These are phyloP conservation scores for Hydropsyche tenuis DNA, from an alignment of 1,140 invertebrate genomes.

Conservation along the genomic window DNA sequence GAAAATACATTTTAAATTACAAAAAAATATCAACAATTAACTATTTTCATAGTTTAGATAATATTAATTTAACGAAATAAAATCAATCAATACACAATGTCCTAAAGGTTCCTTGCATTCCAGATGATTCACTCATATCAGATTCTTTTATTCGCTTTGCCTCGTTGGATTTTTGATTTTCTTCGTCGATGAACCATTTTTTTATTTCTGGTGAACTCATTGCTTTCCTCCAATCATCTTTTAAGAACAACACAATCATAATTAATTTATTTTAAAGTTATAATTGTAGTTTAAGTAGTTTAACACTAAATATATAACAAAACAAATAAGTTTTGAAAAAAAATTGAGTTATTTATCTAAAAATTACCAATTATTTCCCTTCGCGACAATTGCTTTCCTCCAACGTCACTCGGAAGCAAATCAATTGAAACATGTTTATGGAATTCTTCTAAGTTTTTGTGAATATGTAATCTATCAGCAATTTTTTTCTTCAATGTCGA, in stretches of 20 bases:
- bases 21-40: no score
- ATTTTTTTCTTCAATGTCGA: conserved; percentile 16
- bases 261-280: neutral
- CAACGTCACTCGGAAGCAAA: conserved; percentile 9
- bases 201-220: neutral
- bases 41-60: no score
- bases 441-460: conserved; percentile 30
- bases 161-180: conserved; percentile 17
- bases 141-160: neutral
- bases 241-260: neutral
- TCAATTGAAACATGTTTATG: conserved; percentile 6
- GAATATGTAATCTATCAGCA: conserved; percentile 14
- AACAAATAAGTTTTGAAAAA: neutral
- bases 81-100: conserved; percentile 15
- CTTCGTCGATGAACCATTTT: neutral
- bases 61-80: neutral
- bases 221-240: conserved; percentile 1
- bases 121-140: conserved; percentile 16
- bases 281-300: neutral
- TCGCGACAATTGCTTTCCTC: neutral
- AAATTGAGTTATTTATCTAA: neutral
- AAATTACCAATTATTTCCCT: conserved; percentile 2
- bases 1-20: neutral
- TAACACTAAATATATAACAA: neutral
- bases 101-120: conserved; percentile 23